phyloP scores from a whole-genome alignment of 2,888 invertebrate species.

The Geophilus truncorum region DNA sequence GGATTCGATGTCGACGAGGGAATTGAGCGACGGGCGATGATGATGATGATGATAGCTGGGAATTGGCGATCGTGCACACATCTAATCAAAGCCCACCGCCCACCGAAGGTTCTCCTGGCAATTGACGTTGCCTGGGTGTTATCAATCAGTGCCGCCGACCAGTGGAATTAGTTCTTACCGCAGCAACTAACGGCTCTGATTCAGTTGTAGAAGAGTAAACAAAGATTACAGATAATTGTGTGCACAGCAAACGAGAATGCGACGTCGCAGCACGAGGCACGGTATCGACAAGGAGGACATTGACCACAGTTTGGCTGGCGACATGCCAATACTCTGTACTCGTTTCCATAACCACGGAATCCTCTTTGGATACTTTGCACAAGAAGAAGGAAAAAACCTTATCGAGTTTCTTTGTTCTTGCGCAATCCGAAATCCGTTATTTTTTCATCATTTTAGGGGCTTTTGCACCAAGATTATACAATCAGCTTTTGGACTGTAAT shows the following conservation, averaged over 20 bases:
- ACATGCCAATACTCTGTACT: neutral
- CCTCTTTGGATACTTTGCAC: neutral
- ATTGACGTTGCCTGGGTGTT: neutral
- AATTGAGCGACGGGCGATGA: neutral
- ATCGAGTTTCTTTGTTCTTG: neutral
- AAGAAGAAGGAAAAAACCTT: neutral
- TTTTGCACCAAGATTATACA: neutral
- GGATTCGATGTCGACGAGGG: too few relatives aligned
- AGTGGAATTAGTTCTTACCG: neutral
- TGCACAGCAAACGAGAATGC: neutral
- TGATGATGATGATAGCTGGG: neutral
- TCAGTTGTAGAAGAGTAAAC: neutral
- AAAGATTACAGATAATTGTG: neutral
- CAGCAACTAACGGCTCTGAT: neutral
- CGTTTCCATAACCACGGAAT: neutral
- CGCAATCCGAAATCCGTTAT: neutral
- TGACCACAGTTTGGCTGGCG: neutral
- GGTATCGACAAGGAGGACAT: neutral
- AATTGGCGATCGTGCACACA: neutral
- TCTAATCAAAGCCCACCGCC: neutral
- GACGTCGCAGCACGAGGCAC: neutral
- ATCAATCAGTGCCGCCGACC: neutral
- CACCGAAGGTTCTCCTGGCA: neutral
- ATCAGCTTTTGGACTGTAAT: neutral
- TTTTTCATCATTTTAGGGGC: neutral